Conservation (phyloP, 2,797 vertebrate species). For the Micropoecilia bifurca region DNA sequence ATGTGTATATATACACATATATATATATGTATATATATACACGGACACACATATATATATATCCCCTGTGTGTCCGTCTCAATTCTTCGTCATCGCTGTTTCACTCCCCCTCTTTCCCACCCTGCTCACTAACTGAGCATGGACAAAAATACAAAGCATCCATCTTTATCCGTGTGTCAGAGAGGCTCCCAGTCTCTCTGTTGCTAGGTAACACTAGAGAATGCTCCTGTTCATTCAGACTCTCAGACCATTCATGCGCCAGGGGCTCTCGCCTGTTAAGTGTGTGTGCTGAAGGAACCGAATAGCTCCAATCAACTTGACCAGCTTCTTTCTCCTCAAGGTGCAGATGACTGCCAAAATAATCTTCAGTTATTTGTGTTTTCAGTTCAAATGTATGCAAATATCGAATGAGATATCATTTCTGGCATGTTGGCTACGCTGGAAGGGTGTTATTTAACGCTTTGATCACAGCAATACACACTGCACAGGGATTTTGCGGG, state of each 20-base stretch:
- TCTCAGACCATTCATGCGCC: conserved; percentile 77
- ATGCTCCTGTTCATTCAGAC: conserved; percentile 82
- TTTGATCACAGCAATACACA: conserved; percentile 19
- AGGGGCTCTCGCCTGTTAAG: conserved; percentile 67
- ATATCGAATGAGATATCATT: conserved; percentile 4
- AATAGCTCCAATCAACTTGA: conserved; percentile 59
- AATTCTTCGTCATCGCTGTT: conserved; percentile 41
- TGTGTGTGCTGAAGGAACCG: conserved; percentile 57
- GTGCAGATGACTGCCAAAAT: conserved; percentile 24
- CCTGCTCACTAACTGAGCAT: conserved; percentile 68
- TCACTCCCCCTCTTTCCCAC: conserved; percentile 58
- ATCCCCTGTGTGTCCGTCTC: conserved; percentile 31
- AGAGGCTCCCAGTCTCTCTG: conserved; percentile 81
- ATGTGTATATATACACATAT: no score
- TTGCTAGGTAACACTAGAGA: conserved; percentile 87
- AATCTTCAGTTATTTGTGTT: conserved; percentile 8
- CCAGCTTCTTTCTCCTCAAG: conserved; percentile 37
- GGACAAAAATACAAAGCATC: conserved; percentile 77
- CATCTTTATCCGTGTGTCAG: conserved; percentile 78
- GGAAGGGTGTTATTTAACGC: conserved; percentile 16
- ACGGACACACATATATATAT: no score
- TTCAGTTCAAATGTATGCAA: background rate
- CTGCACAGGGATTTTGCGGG: conserved; percentile 12
- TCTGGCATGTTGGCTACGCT: conserved; percentile 6
- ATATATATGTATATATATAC: no score